phyloP scores from a whole-genome alignment of 2,888 invertebrate genomes.

The Caenorhabditis plicata region DNA sequence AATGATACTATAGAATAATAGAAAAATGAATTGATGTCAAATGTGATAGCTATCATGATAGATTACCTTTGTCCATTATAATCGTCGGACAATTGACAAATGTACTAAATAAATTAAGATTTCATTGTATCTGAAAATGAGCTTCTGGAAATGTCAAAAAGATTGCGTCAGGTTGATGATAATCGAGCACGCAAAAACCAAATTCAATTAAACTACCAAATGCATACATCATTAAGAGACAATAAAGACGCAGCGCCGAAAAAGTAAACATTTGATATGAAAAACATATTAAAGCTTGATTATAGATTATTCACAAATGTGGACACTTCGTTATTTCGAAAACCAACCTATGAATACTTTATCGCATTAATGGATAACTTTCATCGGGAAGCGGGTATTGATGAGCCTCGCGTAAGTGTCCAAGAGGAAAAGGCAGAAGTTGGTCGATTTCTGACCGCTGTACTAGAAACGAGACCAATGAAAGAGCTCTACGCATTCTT shows the following conservation, averaged over 20 bases:
- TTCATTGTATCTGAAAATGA: slow-evolving; percentile 25
- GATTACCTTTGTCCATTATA: slow-evolving; percentile 4
- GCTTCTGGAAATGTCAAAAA: slow-evolving; percentile 19
- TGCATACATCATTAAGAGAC: slow-evolving; percentile 55
- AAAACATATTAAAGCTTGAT: not conserved
- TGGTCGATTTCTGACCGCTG: slow-evolving; percentile 77
- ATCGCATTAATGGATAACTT: slow-evolving; percentile 82
- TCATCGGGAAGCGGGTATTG: slow-evolving; percentile 72
- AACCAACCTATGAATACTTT: slow-evolving; percentile 76
- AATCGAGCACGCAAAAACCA: slow-evolving; percentile 26
- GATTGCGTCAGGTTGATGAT: slow-evolving; percentile 19
- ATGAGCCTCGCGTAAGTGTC: slow-evolving; percentile 46
- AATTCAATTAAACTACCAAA: slow-evolving; percentile 54
- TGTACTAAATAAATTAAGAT: slow-evolving; percentile 1
- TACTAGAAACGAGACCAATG: slow-evolving; percentile 79
- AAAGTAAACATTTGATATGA: slow-evolving; percentile 19
- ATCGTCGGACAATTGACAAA: not conserved
- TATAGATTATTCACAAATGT: slow-evolving; percentile 42
- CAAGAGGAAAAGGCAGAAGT: slow-evolving; percentile 73
- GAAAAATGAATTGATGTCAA: slow-evolving; percentile 8
- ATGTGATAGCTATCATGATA: too few species aligned
- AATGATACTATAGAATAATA: not conserved
- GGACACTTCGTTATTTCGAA: slow-evolving; percentile 46
- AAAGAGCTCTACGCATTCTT: slow-evolving; percentile 74
- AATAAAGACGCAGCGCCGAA: slow-evolving; percentile 48